Evolutionary conservation across 2,113 vertebrate species (phyloP), one percentile per base, ranked within the genome.

Genomic region (Mesembrinibis cayennensis): DNA sequence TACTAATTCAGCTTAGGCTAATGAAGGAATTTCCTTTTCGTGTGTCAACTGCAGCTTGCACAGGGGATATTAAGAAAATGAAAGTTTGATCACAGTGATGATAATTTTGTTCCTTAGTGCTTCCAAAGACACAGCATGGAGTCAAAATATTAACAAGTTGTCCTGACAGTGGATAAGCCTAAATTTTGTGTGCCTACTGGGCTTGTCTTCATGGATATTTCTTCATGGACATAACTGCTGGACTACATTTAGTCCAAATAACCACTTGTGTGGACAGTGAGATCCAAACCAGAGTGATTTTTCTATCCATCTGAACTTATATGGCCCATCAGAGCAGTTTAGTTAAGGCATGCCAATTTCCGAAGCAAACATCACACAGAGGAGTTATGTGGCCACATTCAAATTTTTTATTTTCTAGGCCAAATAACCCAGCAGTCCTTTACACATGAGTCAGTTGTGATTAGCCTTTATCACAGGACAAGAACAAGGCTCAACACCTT

Each of bases 381-480:
- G 18, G 3, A 87, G 15, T 19, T 16, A 66, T 27, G 8, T 49
- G 20, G 30, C 11, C 7, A 5, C 5, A 16, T 58, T 56, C 2
- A 69, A 52, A 53, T 73, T 3, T 62, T 58, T 29, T 13, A 6
- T 40, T 58, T 85, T 89, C 30, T 59, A 29, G 17, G 25, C 8
- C 55, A 50, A 66, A 73, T 36, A 58, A 53, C 8, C 4, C 19
- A 71, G 9, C 13, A n/a, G 11, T 34, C 19, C 16, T 73, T 62
- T 32, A 66, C 1, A 0, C 8, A 13, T 1, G 0, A 53, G 23
- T 20, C n/a, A 47, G 10, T 25, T 49, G 16, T 36, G 26, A 38
- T 30, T 50, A 71, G 29, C 20, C 44, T 90, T 90, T 88, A 34
- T 40, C 44, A 86, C 3, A 56, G 30, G 47, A 29, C 59, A 85